Conservation (phyloP, 2,113 vertebrate genomes). For the Oreochromis niloticus region DNA sequence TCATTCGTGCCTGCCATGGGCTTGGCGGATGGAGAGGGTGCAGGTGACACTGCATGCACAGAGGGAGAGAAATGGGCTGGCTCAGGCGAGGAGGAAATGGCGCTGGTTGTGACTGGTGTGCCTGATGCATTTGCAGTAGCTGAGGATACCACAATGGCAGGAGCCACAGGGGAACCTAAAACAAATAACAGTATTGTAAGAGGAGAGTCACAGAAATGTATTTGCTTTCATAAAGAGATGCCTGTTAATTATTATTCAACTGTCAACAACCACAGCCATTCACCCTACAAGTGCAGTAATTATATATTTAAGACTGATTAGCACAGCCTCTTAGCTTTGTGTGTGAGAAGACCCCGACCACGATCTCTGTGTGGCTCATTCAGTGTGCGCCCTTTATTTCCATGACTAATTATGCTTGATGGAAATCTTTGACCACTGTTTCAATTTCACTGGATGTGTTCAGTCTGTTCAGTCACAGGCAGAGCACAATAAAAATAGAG, state of each 20-base stretch:
- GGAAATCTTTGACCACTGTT: background rate
- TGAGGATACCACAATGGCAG: conserved; percentile 34
- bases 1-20: conserved; percentile 87
- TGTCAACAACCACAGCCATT: background rate
- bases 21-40: conserved; percentile 69
- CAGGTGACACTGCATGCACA: conserved; percentile 1
- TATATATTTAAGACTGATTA: conserved; percentile 32
- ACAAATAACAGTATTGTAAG: background rate
- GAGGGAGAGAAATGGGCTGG: background rate
- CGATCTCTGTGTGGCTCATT: conserved; percentile 1
- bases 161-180: conserved; percentile 50
- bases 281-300: background rate
- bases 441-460: background rate
- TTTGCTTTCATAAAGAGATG: background rate
- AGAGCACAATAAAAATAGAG: background rate
- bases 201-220: background rate
- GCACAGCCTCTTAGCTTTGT: background rate
- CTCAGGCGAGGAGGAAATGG: conserved; percentile 10
- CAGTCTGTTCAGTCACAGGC: background rate
- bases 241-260: background rate
- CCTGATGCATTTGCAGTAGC: conserved; percentile 5
- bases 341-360: background rate
- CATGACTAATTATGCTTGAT: background rate
- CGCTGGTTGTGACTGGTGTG: background rate
- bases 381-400: background rate